These are phyloP conservation scores for Ceratosolen solmsi DNA, from an alignment of 1,140 invertebrate species.

Conservation along the genomic window DNA sequence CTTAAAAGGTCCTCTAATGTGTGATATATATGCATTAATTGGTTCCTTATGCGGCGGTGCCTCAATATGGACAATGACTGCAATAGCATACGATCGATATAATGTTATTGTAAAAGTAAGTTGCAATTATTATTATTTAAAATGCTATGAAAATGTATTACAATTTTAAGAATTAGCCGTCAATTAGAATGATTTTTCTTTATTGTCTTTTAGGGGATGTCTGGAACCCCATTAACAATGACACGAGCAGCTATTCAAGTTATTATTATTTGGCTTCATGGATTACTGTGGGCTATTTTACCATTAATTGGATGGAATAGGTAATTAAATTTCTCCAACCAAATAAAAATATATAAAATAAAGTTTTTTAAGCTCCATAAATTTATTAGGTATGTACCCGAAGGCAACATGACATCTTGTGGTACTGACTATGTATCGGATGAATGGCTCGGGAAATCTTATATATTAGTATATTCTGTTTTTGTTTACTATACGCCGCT, in stretches of 20 bases:
- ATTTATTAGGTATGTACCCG: conserved; percentile 83
- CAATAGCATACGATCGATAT: conserved; percentile 88
- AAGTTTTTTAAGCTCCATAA: conserved; percentile 11
- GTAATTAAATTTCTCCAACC: conserved; percentile 64
- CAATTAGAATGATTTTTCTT: background rate
- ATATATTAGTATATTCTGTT: conserved; percentile 81
- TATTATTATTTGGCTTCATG: conserved; percentile 80
- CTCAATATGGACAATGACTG: conserved; percentile 88
- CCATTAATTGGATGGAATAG: conserved; percentile 88
- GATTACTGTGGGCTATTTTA: conserved; percentile 79
- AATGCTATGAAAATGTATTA: background rate
- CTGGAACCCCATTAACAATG: conserved; percentile 81
- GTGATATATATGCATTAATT: conserved; percentile 85
- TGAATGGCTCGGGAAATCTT: conserved; percentile 79
- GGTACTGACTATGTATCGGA: conserved; percentile 87
- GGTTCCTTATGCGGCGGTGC: conserved; percentile 86
- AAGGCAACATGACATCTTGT: conserved; percentile 89
- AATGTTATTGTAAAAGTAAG: conserved; percentile 85
- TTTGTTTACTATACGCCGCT: conserved; percentile 84
- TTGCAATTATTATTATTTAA: background rate
- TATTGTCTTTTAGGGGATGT: conserved; percentile 73
- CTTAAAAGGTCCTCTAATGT: conserved; percentile 81
- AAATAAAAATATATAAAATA: conserved; percentile 6
- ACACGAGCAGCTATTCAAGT: conserved; percentile 81
- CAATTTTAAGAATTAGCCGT: background rate